phyloP scores from a whole-genome alignment of 2,113 vertebrate genomes.

The Apaloderma vittatum region DNA sequence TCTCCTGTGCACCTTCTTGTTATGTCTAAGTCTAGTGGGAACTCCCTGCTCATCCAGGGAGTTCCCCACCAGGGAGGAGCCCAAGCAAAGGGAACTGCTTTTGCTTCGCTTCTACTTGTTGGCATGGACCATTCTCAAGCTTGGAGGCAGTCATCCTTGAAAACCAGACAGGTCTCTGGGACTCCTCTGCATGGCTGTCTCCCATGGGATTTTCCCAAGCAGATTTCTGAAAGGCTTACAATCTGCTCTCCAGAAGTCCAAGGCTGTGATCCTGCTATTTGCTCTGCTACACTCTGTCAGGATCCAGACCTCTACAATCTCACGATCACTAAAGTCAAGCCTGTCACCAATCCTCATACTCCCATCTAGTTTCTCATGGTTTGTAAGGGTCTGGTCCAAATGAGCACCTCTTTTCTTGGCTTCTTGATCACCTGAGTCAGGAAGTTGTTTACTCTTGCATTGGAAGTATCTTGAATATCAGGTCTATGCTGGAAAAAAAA shows the following conservation, averaged over 20 bases:
- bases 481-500: background rate
- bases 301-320: background rate
- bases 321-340: background rate
- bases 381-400: background rate
- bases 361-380: rapidly evolving
- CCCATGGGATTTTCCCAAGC: background rate
- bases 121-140: background rate
- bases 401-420: rapidly evolving
- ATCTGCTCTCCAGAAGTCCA: background rate
- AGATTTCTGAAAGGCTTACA: background rate
- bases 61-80: too few relatives aligned
- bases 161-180: background rate
- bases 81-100: background rate
- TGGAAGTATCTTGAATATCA: background rate
- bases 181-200: background rate
- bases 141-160: background rate
- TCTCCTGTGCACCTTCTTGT: background rate
- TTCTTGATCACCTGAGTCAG: background rate
- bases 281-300: background rate
- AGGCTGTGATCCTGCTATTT: background rate
- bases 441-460: background rate
- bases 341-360: background rate
- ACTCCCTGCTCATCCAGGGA: background rate
- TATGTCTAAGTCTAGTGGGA: background rate
- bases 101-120: background rate